These are phyloP conservation scores for Bungarus multicinctus DNA, from an alignment of 2,113 vertebrate genomes.

Conservation along the genomic window DNA sequence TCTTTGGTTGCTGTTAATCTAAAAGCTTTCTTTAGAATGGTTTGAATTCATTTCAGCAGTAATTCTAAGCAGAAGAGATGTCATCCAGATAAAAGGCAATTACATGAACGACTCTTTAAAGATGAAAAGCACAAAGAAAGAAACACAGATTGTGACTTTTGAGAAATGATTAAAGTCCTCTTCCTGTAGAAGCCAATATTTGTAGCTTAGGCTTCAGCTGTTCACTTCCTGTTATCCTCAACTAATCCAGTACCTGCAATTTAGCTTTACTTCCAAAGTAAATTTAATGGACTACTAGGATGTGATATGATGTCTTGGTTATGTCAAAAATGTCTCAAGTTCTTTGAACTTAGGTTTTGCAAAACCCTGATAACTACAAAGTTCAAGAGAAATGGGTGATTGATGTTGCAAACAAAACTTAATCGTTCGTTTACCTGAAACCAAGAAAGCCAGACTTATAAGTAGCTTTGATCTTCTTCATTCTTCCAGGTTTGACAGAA, in stretches of 20 bases:
- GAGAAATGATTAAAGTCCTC: neutral
- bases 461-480: conserved; percentile 32
- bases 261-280: neutral
- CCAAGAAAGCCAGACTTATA: conserved; percentile 47
- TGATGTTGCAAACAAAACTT: conserved; percentile 32
- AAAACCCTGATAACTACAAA: conserved; percentile 28
- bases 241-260: neutral
- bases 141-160: neutral
- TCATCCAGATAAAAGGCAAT: neutral
- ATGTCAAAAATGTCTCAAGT: neutral
- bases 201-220: neutral
- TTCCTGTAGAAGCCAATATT: neutral
- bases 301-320: neutral
- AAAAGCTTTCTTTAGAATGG: neutral
- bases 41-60: neutral
- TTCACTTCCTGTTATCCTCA: neutral
- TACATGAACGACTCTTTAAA: neutral
- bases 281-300: neutral
- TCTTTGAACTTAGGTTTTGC: conserved; percentile 31
- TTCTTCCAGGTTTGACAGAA: conserved; percentile 37
- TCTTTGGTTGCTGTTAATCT: neutral
- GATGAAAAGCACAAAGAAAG: neutral
- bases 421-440: conserved; percentile 42
- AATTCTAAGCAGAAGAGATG: neutral
- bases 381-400: conserved; percentile 31